phyloP scores from a whole-genome alignment of 2,888 invertebrate genomes.

The Dusona sp. region DNA sequence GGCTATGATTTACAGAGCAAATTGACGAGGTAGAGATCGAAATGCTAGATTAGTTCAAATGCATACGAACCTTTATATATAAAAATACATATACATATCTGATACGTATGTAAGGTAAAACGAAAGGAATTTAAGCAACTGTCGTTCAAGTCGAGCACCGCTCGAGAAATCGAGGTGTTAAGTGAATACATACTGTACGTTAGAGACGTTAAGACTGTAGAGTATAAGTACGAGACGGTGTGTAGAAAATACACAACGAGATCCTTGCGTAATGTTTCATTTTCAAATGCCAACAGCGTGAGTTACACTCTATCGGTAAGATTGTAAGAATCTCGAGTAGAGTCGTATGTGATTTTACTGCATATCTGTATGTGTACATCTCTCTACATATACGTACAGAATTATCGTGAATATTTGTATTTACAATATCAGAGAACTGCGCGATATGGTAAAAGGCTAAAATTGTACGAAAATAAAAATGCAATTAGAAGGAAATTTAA shows the following conservation, averaged over 20 bases:
- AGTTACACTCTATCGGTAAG: slow-evolving; percentile 52
- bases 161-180: slow-evolving; percentile 12
- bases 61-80: background rate
- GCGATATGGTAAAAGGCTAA: background rate
- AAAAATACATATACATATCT: background rate
- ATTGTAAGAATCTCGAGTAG: slow-evolving; percentile 22
- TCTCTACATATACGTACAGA: background rate
- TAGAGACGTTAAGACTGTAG: slow-evolving; percentile 7
- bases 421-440: background rate
- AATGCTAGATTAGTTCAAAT: slow-evolving; percentile 24
- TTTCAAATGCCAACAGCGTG: slow-evolving; percentile 70
- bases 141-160: background rate
- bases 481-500: background rate
- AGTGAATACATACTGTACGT: slow-evolving; percentile 21
- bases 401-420: background rate
- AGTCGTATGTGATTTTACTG: slow-evolving; percentile 23
- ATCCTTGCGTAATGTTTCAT: slow-evolving; percentile 67
- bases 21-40: slow-evolving; percentile 53
- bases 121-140: slow-evolving; percentile 16
- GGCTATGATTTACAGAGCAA: slow-evolving; percentile 59
- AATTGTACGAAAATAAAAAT: background rate
- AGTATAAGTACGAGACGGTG: background rate
- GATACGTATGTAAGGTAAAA: background rate
- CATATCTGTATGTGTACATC: background rate
- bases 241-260: slow-evolving; percentile 1